Percentiles rank a stretch among this genome's conserved stretches.
Evolutionary conservation across 2,113 vertebrate species (phyloP).

Genomic region (Prunella fulvescens): DNA sequence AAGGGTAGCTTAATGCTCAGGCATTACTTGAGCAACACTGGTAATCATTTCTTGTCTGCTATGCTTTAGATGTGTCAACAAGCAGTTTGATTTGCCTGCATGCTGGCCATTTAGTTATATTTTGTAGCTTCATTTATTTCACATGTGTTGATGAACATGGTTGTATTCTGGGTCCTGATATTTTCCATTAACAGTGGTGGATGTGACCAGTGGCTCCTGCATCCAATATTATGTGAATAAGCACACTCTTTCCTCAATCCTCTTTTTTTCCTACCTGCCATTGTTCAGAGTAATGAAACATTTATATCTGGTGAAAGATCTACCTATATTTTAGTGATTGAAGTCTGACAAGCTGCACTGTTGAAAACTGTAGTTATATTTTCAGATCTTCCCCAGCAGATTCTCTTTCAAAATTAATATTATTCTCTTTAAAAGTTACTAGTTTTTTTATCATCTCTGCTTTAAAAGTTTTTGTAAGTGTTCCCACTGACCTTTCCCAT

Average conservation of each 20-base stretch:
- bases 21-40: background rate
- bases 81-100: background rate
- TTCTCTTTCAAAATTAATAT: background rate
- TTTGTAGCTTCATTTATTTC: background rate
- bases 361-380: background rate
- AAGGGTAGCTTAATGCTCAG: background rate
- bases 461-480: background rate
- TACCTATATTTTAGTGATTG: background rate
- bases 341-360: background rate
- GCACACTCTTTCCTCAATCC: background rate
- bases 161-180: background rate
- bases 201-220: background rate
- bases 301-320: background rate
- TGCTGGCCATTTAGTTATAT: background rate
- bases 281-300: background rate
- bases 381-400: background rate
- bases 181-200: background rate
- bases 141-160: background rate
- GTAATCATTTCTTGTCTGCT: background rate
- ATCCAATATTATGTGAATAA: background rate
- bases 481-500: background rate
- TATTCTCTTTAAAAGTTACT: background rate
- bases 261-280: background rate
- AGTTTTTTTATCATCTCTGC: background rate
- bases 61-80: background rate